Evolutionary conservation across 2,888 invertebrate species (phyloP), one percentile per base, ranked within the genome.

Genomic region (Synanthedon tipuliformis): DNA sequence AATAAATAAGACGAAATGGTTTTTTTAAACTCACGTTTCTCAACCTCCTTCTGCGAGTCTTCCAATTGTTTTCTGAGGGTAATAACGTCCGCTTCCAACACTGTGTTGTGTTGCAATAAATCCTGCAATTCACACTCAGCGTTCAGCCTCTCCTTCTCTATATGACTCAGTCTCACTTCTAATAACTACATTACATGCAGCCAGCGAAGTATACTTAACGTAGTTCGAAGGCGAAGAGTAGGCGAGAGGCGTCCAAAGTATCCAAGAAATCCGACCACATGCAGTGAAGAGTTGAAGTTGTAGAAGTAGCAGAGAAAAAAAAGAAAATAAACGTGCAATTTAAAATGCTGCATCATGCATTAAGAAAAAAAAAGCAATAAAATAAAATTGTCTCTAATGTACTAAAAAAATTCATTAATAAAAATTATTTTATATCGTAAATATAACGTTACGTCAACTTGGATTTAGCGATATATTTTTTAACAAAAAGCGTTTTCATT

Each of bases 61-160:
- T 79, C 75, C 53, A 87, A 64, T 60, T 89, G 89, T 56, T 73
- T 76, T 64, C 83, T 88, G 40, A 90, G 70, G 50, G 89, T 85
- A 48, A 77, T 81, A 57, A 91, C 75, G 71, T 90, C 89, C 13
- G 85, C 85, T 64, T 92, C 91, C 50, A 93, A 75, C 56, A 91
- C 89, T 58, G 90, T 89, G 73, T 93, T 93, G 70, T 93, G 91
- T 67, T 90, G 89, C 57, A 91, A 78, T 58, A 92, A 76, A 66
- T 91, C 91, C 80, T 92, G 90, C 53, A 92, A 75, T 68, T 92
- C 90, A 65, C 85, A 88, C 84, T 92, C 92, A 16, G 92, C 83
- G 54, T 82, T 88, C 69, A 91, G 83, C 78, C 91, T 90, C 72
- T 92, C 91, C 55, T 86, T 88, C 54, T 90, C 88, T 49, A 90